Evolutionary conservation across 2,888 invertebrate genomes (phyloP).

Genomic region (Dysmachus trigonus): DNA sequence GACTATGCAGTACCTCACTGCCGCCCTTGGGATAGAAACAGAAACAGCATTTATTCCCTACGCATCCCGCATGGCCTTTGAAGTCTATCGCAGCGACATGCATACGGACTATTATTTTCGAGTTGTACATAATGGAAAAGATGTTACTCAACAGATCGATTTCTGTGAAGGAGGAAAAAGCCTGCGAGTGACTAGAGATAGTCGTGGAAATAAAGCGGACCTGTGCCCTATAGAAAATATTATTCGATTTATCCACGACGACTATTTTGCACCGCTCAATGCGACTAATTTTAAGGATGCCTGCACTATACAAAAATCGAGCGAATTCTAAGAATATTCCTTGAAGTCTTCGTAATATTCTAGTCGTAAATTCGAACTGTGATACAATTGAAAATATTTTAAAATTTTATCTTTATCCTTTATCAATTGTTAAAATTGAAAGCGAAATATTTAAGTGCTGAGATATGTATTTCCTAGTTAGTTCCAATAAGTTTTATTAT

Average conservation of each 20-base stretch:
- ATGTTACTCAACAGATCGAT: conserved; percentile 81
- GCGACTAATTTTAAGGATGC: conserved; percentile 91
- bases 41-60: conserved; percentile 77
- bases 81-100: conserved; percentile 80
- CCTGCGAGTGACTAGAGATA: conserved; percentile 67
- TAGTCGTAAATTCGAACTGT: conserved; percentile 26
- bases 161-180: conserved; percentile 77
- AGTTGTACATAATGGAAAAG: conserved; percentile 84
- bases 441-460: not conserved
- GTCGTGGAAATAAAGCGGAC: conserved; percentile 67
- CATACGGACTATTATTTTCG: conserved; percentile 78
- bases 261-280: conserved; percentile 84
- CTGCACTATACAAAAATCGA: conserved; percentile 67
- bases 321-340: conserved; percentile 58
- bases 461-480: not conserved
- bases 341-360: not conserved
- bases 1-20: conserved; percentile 83
- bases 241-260: conserved; percentile 85
- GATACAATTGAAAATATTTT: conserved; percentile 34
- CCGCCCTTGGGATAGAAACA: conserved; percentile 75
- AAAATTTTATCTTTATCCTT: not conserved
- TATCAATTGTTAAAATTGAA: not conserved
- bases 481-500: not conserved
- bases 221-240: conserved; percentile 89
- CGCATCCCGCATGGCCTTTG: conserved; percentile 86